These are phyloP conservation scores for Rhinoderma darwinii DNA, from an alignment of 2,113 vertebrate species.

Conservation along the genomic window DNA sequence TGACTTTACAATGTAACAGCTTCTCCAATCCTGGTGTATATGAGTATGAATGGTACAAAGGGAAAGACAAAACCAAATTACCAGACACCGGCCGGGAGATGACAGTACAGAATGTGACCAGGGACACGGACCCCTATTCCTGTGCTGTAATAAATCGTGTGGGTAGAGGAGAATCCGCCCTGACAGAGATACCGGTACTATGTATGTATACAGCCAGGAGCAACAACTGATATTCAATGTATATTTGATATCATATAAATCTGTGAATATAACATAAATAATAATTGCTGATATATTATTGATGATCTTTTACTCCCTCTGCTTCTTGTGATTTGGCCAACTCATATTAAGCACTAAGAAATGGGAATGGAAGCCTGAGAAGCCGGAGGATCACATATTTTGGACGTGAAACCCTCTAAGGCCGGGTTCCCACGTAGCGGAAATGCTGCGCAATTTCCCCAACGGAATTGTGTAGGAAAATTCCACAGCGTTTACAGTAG, in stretches of 20 bases:
- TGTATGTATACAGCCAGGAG: slow-evolving; percentile 2
- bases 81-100: neutral
- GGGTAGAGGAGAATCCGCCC: slow-evolving; percentile 18
- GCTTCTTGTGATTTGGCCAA: too few relatives aligned
- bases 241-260: too few relatives aligned
- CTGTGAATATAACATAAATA: too few relatives aligned
- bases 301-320: too few relatives aligned
- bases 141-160: neutral
- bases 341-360: neutral
- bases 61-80: neutral
- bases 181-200: neutral
- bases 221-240: too few relatives aligned
- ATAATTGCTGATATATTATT: too few relatives aligned
- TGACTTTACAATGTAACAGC: slow-evolving; percentile 13
- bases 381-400: neutral
- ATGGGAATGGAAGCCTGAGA: too few relatives aligned
- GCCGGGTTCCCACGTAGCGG: too few relatives aligned
- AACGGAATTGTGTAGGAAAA: too few relatives aligned
- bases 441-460: too few relatives aligned
- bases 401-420: too few relatives aligned
- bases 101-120: neutral
- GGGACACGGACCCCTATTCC: slow-evolving; percentile 9
- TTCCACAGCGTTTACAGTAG: too few relatives aligned
- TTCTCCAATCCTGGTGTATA: neutral
- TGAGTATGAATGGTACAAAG: slow-evolving; percentile 32